These are phyloP conservation scores for Pachymerium ferrugineum DNA, from an alignment of 2,888 invertebrate species.

Conservation along the genomic window DNA sequence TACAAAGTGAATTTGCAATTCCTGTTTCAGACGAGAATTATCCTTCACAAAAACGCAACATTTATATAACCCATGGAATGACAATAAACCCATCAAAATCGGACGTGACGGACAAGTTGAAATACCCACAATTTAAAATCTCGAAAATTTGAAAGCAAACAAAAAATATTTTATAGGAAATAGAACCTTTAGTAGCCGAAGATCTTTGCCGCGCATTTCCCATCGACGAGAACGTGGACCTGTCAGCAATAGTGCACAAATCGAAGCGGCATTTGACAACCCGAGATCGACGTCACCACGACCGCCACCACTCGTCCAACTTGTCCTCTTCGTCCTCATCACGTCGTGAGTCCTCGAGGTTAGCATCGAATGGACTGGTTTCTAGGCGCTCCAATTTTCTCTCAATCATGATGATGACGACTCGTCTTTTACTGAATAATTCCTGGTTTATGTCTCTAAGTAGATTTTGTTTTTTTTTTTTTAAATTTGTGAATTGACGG, in stretches of 20 bases:
- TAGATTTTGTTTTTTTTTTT: too few relatives aligned
- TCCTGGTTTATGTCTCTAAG: too few relatives aligned
- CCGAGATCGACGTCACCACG: constrained; percentile 31
- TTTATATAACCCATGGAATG: constrained; percentile 96
- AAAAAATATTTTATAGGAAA: constrained; percentile 73
- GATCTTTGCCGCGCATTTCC: constrained; percentile 90
- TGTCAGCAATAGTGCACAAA: constrained; percentile 77
- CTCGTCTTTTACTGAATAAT: not conserved
- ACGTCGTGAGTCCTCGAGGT: constrained; percentile 30
- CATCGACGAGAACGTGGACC: constrained; percentile 81
- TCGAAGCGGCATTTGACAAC: constrained; percentile 64
- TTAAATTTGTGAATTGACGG: not conserved
- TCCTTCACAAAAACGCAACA: constrained; percentile 88
- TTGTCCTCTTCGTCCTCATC: not conserved
- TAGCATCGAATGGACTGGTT: constrained; percentile 25
- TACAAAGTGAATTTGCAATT: not conserved
- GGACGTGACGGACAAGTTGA: constrained; percentile 87
- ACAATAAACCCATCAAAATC: constrained; percentile 96
- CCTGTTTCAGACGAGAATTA: constrained; percentile 66
- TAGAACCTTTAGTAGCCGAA: constrained; percentile 91
- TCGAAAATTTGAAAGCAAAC: too few relatives aligned
- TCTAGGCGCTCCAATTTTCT: too few relatives aligned
- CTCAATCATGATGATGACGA: not conserved
- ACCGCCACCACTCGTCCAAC: constrained; percentile 15
- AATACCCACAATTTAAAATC: too few relatives aligned